A percentile compares a stretch with the other conserved stretches of the same genome.
Conservation (phyloP, 2,888 invertebrate species). For the Zonitis immaculata region DNA sequence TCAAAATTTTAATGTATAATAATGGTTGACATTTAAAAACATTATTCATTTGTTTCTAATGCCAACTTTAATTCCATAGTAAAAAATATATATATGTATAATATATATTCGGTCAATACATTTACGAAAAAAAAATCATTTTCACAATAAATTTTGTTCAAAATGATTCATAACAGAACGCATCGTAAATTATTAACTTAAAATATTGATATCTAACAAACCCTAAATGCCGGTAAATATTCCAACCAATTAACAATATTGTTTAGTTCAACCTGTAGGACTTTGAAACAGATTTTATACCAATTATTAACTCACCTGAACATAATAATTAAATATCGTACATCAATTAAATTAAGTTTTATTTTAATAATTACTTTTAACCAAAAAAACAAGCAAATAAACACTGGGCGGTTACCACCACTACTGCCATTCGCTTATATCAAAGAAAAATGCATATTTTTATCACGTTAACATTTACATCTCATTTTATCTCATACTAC, state of each 20-base stretch:
- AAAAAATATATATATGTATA: too few relatives aligned
- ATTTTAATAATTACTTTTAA: slow-evolving; percentile 4
- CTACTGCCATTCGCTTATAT: slow-evolving; percentile 5
- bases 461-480: background rate
- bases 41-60: background rate
- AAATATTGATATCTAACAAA: background rate
- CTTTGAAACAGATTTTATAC: too few relatives aligned
- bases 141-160: too few relatives aligned
- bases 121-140: too few relatives aligned
- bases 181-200: background rate
- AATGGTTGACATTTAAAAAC: background rate
- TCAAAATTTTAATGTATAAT: too few relatives aligned
- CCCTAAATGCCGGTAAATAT: background rate
- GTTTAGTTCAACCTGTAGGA: too few relatives aligned
- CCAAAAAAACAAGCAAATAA: slow-evolving; percentile 13
- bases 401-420: slow-evolving; percentile 19
- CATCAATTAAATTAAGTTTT: background rate
- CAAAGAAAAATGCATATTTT: background rate
- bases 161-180: background rate
- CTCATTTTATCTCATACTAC: background rate
- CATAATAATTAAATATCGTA: background rate
- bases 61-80: background rate
- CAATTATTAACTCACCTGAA: background rate
- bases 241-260: too few relatives aligned
- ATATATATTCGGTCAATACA: too few relatives aligned